phyloP scores from a whole-genome alignment of 2,113 vertebrate genomes.

The Antigone vipio region DNA sequence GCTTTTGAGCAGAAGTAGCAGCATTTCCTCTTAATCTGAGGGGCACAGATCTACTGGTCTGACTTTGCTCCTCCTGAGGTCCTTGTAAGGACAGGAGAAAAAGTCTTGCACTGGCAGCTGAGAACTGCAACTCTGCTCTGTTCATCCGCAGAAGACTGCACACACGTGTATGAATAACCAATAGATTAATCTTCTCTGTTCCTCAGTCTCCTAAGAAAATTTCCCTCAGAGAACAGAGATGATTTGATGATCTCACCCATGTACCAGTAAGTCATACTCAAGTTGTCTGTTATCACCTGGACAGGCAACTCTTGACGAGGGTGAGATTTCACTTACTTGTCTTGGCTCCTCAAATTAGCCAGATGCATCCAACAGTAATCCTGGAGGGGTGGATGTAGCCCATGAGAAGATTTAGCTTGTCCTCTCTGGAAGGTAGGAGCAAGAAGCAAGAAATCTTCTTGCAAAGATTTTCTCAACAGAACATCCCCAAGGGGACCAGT shows the following conservation, averaged over 20 bases:
- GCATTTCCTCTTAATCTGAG: background rate
- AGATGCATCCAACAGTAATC: background rate
- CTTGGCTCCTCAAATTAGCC: background rate
- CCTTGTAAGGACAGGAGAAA: background rate
- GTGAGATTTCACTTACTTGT: background rate
- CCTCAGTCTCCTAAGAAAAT: background rate
- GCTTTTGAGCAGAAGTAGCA: background rate
- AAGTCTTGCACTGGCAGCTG: background rate
- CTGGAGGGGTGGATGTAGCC: background rate
- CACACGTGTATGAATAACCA: accelerated
- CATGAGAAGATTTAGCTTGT: background rate
- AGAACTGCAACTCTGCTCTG: background rate
- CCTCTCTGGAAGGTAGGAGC: background rate
- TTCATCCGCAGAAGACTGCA: background rate
- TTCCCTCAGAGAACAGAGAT: background rate
- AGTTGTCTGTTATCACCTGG: background rate
- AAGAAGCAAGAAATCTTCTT: background rate
- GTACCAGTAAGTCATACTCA: background rate
- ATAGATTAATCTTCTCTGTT: background rate
- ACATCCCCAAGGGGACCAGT: background rate
- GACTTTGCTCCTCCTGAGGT: too few relatives aligned
- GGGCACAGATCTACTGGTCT: background rate
- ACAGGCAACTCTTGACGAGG: background rate
- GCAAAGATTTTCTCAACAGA: background rate
- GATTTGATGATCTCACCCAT: background rate